Evolutionary conservation across 1,140 invertebrate genomes (phyloP).

Genomic region (Ruditapes philippinarum): DNA sequence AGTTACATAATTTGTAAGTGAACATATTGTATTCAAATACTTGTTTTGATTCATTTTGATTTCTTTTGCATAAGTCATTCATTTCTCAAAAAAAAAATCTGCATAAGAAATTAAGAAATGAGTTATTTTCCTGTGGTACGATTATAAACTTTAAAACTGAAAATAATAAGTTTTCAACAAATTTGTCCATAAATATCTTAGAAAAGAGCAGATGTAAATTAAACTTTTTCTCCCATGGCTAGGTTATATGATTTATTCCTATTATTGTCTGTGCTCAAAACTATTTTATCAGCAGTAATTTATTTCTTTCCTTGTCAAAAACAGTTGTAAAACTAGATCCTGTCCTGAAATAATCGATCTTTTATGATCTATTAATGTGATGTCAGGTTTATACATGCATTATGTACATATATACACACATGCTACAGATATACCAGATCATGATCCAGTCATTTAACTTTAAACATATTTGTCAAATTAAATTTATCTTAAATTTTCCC

Average conservation of each 20-base stretch:
- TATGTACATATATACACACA: neutral
- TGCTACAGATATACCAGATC: neutral
- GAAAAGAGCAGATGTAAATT: too few relatives aligned
- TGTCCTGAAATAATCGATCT: conserved; percentile 22
- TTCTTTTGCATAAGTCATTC: too few relatives aligned
- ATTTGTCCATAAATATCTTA: too few relatives aligned
- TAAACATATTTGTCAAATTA: conserved; percentile 1
- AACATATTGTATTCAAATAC: too few relatives aligned
- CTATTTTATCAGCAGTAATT: conserved; percentile 25
- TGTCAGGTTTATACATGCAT: neutral
- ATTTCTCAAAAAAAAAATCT: too few relatives aligned
- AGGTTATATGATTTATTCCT: neutral
- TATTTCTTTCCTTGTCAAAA: conserved; percentile 25
- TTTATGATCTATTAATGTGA: neutral
- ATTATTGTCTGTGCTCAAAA: neutral
- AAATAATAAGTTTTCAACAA: too few relatives aligned
- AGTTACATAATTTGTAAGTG: too few relatives aligned
- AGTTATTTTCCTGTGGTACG: too few relatives aligned
- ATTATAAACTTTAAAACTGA: too few relatives aligned
- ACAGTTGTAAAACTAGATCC: conserved; percentile 6
- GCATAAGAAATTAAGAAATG: too few relatives aligned
- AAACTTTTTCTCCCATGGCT: too few relatives aligned
- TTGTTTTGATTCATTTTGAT: too few relatives aligned
- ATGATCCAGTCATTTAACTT: neutral
- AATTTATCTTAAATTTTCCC: neutral